Base-by-base conservation (phyloP, 30 jellyfish, hydroid and myxozoan species). In the Aurelia sp. region DNA sequence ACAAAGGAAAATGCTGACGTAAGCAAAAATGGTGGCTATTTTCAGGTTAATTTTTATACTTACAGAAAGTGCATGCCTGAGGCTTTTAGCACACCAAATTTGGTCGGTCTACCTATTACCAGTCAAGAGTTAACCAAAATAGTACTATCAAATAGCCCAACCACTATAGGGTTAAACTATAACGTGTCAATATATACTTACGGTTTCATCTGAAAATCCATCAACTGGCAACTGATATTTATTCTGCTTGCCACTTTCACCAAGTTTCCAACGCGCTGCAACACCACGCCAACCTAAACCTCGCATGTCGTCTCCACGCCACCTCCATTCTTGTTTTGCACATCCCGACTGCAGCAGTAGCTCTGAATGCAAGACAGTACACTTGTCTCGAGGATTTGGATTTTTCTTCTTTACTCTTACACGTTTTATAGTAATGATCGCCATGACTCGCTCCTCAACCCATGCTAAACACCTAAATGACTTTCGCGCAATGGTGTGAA, bases 241-340 rank as follows among this genome's bases (percentile, higher is more conserved):
- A 15, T 61, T 61, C 22, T 61, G 72, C 72, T 61, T 61, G 8
- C 72, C 72, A 61, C 72, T 61, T 61, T 30, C 72, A 5, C 72
- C 72, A 5, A 5, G 72, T 15, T 61, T 61, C 72, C 72, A 61
- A 15, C 72, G 72, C 6, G 18, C 72, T 17, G 72, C 72, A 15
- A 61, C 22, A 61, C 72, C 72, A 61, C 72, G 72, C n/a, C 4
- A 9, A 61, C 72, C 72, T 38, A 61, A 61, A 8, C 72, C 72
- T 61, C 72, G 72, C n/a, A 30, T 30, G n/a, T 61, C 72, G n/a
- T 61, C 35, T 15, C 72, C 72, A 5, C 72, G 72, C 72, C 72
- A 61, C 6, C 72, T 7, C 72, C 72, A 61, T 5, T 61, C 72
- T 8, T 61, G 72, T 15, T 61, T 38, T 61, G 72, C 22, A 38